These are phyloP conservation scores for Hemaris fuciformis DNA, from an alignment of 2,888 invertebrate species.

Conservation along the genomic window DNA sequence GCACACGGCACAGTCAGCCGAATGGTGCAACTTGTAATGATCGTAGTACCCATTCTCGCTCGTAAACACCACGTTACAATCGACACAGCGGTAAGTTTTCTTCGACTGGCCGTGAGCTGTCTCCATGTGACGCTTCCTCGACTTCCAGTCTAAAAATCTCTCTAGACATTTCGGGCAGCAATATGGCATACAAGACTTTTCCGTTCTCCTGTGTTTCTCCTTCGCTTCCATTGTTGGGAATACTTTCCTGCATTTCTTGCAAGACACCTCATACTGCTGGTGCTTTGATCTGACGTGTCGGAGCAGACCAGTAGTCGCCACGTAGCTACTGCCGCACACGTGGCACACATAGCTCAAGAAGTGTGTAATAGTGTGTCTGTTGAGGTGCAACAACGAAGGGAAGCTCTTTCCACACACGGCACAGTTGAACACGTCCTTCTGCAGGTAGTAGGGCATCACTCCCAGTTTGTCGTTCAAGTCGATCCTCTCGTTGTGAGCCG, in stretches of 20 bases:
- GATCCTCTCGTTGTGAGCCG: constrained; percentile 42
- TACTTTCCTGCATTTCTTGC: constrained; percentile 59
- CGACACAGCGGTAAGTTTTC: constrained; percentile 53
- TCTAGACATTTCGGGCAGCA: constrained; percentile 65
- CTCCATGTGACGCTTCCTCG: constrained; percentile 64
- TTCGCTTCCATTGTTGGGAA: constrained; percentile 72
- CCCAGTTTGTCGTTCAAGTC: constrained; percentile 53
- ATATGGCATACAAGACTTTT: constrained; percentile 70
- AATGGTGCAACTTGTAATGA: constrained; percentile 66
- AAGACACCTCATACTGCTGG: constrained; percentile 61
- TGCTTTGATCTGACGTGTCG: constrained; percentile 65
- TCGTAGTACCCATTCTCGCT: constrained; percentile 62
- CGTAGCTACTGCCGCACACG: constrained; percentile 67
- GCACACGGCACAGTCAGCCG: constrained; percentile 60
- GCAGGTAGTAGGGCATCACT: constrained; percentile 64
- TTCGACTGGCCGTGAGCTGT: constrained; percentile 55
- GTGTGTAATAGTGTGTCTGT: constrained; percentile 68
- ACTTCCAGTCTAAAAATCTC: constrained; percentile 62
- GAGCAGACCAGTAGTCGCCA: constrained; percentile 61
- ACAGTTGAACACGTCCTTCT: constrained; percentile 55
- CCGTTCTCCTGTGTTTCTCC: constrained; percentile 58
- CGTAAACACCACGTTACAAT: constrained; percentile 59
- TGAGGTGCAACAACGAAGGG: constrained; percentile 62
- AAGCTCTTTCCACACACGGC: constrained; percentile 61
- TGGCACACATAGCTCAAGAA: constrained; percentile 69